Percentiles rank a stretch among this genome's conserved stretches.
These are phyloP conservation scores for Panagrolaimus sp. DNA, from an alignment of 1,140 invertebrate genomes.

Conservation along the genomic window DNA sequence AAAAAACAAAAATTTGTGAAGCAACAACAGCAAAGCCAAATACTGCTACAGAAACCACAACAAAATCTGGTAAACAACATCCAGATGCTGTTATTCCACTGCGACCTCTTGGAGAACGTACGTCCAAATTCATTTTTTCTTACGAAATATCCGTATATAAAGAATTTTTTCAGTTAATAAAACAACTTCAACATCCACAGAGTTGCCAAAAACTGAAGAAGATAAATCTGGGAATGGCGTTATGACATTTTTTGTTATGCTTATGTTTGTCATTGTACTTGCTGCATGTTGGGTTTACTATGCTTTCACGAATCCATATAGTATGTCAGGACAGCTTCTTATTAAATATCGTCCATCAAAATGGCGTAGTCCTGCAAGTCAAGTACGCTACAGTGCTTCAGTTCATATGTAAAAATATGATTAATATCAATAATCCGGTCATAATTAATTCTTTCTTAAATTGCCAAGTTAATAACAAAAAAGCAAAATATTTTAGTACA, in stretches of 20 bases:
- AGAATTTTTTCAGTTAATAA: not conserved
- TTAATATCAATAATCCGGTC: constrained; percentile 3
- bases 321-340: constrained; percentile 84
- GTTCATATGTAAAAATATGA: constrained; percentile 57
- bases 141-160: constrained; percentile 10
- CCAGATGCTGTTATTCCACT: constrained; percentile 6
- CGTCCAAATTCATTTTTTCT: no score
- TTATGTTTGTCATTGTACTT: constrained; percentile 65
- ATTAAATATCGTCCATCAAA: constrained; percentile 92
- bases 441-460: no score
- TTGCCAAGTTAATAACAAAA: no score
- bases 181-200: constrained; percentile 23
- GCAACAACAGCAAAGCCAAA: not conserved
- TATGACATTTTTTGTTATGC: constrained; percentile 67
- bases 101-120: constrained; percentile 10
- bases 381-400: constrained; percentile 54
- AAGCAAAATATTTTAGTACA: no score
- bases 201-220: constrained; percentile 2
- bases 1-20: constrained; percentile 24
- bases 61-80: constrained; percentile 14
- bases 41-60: constrained; percentile 23
- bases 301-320: constrained; percentile 89
- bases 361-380: constrained; percentile 70
- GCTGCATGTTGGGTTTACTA: constrained; percentile 75
- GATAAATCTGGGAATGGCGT: constrained; percentile 50